Conservation (phyloP, 2,113 vertebrate species). For the Pipra filicauda region DNA sequence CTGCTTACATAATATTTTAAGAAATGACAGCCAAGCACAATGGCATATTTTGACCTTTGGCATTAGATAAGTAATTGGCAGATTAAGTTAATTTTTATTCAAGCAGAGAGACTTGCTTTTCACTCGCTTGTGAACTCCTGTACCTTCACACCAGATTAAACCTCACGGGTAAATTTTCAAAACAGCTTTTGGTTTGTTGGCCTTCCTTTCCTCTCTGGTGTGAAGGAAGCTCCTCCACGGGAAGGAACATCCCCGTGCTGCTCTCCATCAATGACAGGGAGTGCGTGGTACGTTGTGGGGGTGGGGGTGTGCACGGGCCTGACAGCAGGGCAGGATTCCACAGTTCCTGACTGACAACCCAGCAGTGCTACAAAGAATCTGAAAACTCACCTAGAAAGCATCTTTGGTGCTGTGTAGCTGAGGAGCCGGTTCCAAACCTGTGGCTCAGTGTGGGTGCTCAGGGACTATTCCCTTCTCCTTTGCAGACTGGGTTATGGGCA, state of each 20-base stretch:
- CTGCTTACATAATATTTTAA: constrained; percentile 40
- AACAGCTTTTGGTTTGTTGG: background rate
- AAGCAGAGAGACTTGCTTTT: constrained; percentile 7
- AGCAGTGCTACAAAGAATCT: background rate
- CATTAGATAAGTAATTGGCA: constrained; percentile 63
- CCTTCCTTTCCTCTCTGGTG: background rate
- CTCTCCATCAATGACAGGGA: background rate
- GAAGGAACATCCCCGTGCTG: background rate
- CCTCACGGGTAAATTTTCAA: background rate
- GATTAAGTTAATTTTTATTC: constrained; percentile 72
- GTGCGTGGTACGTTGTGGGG: background rate
- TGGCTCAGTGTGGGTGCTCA: background rate
- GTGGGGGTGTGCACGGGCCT: background rate
- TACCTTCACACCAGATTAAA: constrained; percentile 7
- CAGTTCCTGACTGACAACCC: background rate
- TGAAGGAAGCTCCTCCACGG: background rate
- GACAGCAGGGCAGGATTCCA: background rate
- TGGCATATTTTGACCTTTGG: constrained; percentile 65
- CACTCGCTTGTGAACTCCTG: constrained; percentile 32
- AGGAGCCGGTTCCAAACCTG: background rate
- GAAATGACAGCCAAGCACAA: constrained; percentile 52
- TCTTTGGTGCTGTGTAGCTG: background rate
- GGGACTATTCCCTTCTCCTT: background rate
- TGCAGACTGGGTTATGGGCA: constrained; percentile 87
- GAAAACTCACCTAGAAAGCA: background rate